Base-by-base conservation (phyloP, 2,797 vertebrate genomes). In the Parauchenoglanis ngamensis region DNA sequence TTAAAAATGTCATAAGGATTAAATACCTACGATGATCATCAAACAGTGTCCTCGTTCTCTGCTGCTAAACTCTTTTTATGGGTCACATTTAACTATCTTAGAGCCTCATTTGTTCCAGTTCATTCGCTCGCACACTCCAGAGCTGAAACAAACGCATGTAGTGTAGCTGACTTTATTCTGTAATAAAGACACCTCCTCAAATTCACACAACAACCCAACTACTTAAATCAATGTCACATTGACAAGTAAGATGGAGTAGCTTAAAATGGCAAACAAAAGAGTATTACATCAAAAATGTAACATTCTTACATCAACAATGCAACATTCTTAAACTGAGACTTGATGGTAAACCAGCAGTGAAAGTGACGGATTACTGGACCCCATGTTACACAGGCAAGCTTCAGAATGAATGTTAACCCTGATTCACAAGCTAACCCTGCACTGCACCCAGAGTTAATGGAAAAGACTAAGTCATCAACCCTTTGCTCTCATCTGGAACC, bases 401-500 rank as follows among this genome's bases (percentile, higher is more conserved):
- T 23, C 82, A 88, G 87, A 92, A 93, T 90, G 89, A 83, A 46
- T 68, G 84, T 91, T 91, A 91, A 90, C 90, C 93, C 86, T 68
- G 67, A 91, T 89, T 92, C 90, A 83, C 80, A 89, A 25, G 72
- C 87, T 90, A 77, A 84, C 92, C 91, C 88, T 83, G 28, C 88
- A 89, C 82, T 78, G 88, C 89, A 92, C 89, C 91, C 86, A 35
- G 75, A 94, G 94, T 95, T 96, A 96, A 96, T 95, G 95, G 94
- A 94, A 95, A 95, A 93, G 92, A 94, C 94, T 94, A 91, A 92
- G 92, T 94, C 92, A 89, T 92, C 90, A 81, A 89, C 88, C 93
- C 89, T 90, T 91, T 89, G 90, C 91, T 84, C 91, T 87, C 82
- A 49, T 81, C 93, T 86, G 90, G 92, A 90, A 86, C 91, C 89